Evolutionary conservation across 1,140 invertebrate species (phyloP).

Genomic region (Dreissena rostriformis): DNA sequence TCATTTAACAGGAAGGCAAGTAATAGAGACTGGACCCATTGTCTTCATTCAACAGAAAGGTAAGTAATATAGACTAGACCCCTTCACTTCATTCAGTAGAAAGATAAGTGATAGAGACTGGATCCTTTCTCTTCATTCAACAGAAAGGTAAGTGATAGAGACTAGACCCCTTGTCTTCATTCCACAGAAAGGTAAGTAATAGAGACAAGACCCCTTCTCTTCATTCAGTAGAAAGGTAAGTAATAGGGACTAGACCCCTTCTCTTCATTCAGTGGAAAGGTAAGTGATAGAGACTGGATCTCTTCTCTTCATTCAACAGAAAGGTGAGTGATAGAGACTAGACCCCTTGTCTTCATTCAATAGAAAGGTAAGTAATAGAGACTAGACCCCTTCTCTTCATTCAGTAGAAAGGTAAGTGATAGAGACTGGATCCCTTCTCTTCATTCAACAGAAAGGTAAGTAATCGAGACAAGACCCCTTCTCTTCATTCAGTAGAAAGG

Average conservation of each 20-base stretch:
- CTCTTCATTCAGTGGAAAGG: conserved; percentile 80
- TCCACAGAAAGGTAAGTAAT: conserved; percentile 78
- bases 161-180: conserved; percentile 83
- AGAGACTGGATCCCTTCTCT: conserved; percentile 83
- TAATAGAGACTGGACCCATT: conserved; percentile 83
- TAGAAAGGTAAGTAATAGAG: conserved; percentile 77
- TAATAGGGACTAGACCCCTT: conserved; percentile 83
- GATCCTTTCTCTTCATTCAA: conserved; percentile 83
- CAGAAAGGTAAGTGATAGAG: conserved; percentile 77
- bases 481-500: conserved; percentile 80
- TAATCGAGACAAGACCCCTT: conserved; percentile 83
- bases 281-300: conserved; percentile 81
- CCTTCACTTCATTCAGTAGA: conserved; percentile 82
- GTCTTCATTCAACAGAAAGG: conserved; percentile 80
- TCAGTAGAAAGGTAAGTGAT: conserved; percentile 78
- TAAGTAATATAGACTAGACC: conserved; percentile 81
- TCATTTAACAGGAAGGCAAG: conserved; percentile 79
- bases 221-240: conserved; percentile 79
- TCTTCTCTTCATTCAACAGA: conserved; percentile 82
- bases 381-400: conserved; percentile 83
- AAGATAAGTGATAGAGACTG: conserved; percentile 79
- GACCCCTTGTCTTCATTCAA: conserved; percentile 83
- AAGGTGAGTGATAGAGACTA: conserved; percentile 79
- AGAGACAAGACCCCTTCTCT: conserved; percentile 83
- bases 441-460: conserved; percentile 79